phyloP scores from a whole-genome alignment of 2,113 vertebrate species.

The Poeciliopsis turrubarensis region DNA sequence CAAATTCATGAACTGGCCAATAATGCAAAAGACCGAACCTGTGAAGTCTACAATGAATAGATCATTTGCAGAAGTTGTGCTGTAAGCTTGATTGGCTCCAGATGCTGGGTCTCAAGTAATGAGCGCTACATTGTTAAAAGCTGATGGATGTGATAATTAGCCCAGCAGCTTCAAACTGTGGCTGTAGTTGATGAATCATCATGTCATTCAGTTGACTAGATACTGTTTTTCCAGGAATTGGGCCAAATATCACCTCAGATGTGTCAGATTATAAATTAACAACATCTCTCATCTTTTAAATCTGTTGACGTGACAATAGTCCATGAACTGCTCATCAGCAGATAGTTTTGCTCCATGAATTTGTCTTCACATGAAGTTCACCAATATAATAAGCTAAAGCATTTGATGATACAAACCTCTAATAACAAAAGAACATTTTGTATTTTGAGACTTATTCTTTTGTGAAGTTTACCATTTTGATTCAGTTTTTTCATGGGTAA shows the following conservation, averaged over 20 bases:
- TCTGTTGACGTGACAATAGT: constrained; percentile 41
- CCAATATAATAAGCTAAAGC: background rate
- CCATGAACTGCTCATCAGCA: constrained; percentile 27
- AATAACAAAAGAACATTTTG: background rate
- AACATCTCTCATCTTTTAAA: constrained; percentile 13
- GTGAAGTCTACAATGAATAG: constrained; percentile 48
- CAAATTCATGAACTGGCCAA: constrained; percentile 50
- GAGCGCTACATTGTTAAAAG: constrained; percentile 35
- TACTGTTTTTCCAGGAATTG: constrained; percentile 45
- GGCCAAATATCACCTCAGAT: constrained; percentile 47
- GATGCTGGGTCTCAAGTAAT: constrained; percentile 50
- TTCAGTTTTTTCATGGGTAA: background rate
- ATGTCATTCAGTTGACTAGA: constrained; percentile 45
- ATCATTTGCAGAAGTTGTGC: constrained; percentile 43
- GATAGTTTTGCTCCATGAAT: constrained; percentile 27
- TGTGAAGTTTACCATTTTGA: background rate
- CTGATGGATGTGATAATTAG: constrained; percentile 69
- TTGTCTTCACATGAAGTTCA: constrained; percentile 13
- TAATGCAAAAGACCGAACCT: constrained; percentile 34
- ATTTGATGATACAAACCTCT: background rate
- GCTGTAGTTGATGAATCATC: constrained; percentile 31
- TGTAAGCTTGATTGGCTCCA: constrained; percentile 45
- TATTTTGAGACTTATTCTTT: background rate
- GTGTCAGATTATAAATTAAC: constrained; percentile 57
- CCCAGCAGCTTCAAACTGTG: constrained; percentile 35